Evolutionary conservation across 2,888 invertebrate species (phyloP).

Genomic region (Megaustenia siamemsis): DNA sequence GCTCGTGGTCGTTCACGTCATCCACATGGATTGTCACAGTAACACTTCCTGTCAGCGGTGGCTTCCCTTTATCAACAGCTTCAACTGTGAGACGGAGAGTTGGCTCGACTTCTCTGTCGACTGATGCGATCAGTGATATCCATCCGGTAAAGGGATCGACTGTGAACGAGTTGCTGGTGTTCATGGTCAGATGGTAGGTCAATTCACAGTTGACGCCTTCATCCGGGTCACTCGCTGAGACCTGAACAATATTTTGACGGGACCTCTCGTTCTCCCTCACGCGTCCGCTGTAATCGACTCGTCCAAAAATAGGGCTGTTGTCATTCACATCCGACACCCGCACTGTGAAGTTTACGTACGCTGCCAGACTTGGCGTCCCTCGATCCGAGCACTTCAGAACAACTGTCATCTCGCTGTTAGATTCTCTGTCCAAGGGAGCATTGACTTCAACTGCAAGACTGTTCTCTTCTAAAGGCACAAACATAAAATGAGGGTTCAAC

Average conservation of each 20-base stretch:
- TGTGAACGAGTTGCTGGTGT: slow-evolving; percentile 53
- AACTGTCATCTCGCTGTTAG: slow-evolving; percentile 56
- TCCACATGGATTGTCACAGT: slow-evolving; percentile 53
- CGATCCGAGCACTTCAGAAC: slow-evolving; percentile 62
- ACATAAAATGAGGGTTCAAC: slow-evolving; percentile 53
- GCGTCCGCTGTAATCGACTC: slow-evolving; percentile 55
- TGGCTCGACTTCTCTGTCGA: slow-evolving; percentile 58
- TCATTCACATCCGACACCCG: slow-evolving; percentile 66
- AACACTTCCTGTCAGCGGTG: slow-evolving; percentile 55
- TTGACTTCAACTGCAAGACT: slow-evolving; percentile 57
- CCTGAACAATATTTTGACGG: slow-evolving; percentile 58
- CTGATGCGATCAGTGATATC: slow-evolving; percentile 44
- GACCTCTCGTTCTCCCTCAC: slow-evolving; percentile 62
- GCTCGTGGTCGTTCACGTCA: slow-evolving; percentile 59
- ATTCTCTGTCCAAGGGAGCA: slow-evolving; percentile 63
- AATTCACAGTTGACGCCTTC: slow-evolving; percentile 57
- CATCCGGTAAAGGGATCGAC: slow-evolving; percentile 58
- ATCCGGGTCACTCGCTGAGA: slow-evolving; percentile 64
- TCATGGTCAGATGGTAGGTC: slow-evolving; percentile 56
- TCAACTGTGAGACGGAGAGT: slow-evolving; percentile 54
- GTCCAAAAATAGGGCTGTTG: slow-evolving; percentile 62
- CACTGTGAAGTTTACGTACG: slow-evolving; percentile 58
- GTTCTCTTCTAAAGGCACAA: slow-evolving; percentile 55
- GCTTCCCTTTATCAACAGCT: slow-evolving; percentile 56
- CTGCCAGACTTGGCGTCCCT: slow-evolving; percentile 60